phyloP scores from a whole-genome alignment of 2,113 vertebrate species.

The Furnarius figulus region DNA sequence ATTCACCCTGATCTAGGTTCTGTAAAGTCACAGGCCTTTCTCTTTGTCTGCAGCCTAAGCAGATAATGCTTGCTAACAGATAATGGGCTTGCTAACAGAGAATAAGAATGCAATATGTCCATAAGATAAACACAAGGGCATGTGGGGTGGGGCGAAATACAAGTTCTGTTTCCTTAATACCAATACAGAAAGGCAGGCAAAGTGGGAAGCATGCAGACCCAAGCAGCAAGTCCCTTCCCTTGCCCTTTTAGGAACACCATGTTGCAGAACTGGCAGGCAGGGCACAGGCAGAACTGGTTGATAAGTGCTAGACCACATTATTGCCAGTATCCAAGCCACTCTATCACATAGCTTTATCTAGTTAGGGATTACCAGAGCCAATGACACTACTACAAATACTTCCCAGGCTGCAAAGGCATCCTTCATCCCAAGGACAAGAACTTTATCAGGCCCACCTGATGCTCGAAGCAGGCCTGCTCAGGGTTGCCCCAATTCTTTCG shows the following conservation, averaged over 20 bases:
- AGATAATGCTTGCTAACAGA: neutral
- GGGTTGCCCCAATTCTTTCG: neutral
- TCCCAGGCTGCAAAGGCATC: neutral
- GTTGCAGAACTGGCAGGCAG: neutral
- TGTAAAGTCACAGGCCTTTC: neutral
- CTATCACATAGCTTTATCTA: neutral
- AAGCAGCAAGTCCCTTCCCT: neutral
- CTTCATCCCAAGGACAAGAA: neutral
- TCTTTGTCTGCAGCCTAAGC: neutral
- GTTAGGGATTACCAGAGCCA: neutral
- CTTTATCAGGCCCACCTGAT: neutral
- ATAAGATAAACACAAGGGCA: neutral
- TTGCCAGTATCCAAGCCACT: neutral
- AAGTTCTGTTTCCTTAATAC: neutral
- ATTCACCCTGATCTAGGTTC: neutral
- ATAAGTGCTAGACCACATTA: rapidly evolving
- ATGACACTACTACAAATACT: neutral
- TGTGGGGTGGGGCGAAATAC: neutral
- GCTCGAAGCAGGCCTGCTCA: neutral
- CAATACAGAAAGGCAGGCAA: rapidly evolving
- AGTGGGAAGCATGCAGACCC: neutral
- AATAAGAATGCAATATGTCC: neutral
- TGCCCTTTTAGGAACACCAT: neutral
- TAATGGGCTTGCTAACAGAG: neutral
- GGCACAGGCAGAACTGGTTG: neutral